phyloP scores from a whole-genome alignment of 1,140 invertebrate genomes.

The Latrodectus geometricus region DNA sequence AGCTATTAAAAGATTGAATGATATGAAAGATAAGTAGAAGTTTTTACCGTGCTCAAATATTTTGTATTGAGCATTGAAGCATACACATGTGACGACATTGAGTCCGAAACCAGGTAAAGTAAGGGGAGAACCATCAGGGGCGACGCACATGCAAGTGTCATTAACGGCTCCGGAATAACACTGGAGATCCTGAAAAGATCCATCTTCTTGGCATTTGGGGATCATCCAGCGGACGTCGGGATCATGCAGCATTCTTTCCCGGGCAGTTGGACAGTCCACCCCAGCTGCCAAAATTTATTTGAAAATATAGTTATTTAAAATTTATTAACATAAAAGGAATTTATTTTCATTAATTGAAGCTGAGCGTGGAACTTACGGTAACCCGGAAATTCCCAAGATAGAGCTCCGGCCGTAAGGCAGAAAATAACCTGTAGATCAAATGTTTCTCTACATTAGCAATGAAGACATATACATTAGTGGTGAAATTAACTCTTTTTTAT shows the following conservation, averaged over 20 bases:
- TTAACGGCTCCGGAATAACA: slow-evolving; percentile 3
- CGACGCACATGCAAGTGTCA: slow-evolving; percentile 37
- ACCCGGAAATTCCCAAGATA: slow-evolving; percentile 16
- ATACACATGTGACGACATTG: slow-evolving; percentile 33
- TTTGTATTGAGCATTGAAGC: slow-evolving; percentile 14
- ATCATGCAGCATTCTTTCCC: slow-evolving; percentile 5
- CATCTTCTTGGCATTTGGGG: slow-evolving; percentile 27
- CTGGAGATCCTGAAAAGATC: slow-evolving; percentile 34
- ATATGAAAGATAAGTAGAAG: too few species aligned
- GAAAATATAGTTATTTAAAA: background rate
- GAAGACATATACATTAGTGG: too few species aligned
- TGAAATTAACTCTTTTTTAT: too few species aligned
- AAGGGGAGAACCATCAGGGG: slow-evolving; percentile 32
- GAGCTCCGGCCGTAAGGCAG: background rate
- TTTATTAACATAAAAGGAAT: background rate
- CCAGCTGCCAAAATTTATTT: slow-evolving; percentile 15
- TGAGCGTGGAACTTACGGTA: background rate
- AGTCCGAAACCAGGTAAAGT: slow-evolving; percentile 40
- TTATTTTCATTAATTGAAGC: background rate
- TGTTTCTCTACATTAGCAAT: too few species aligned
- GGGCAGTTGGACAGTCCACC: slow-evolving; percentile 34
- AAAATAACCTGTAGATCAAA: background rate
- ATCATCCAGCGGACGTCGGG: slow-evolving; percentile 35
- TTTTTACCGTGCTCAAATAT: slow-evolving; percentile 8
- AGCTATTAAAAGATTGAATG: too few species aligned